A percentile compares a stretch with the other conserved stretches of the same genome.
Evolutionary conservation across 2,113 vertebrate genomes (phyloP).

Genomic region (Neogale vison): DNA sequence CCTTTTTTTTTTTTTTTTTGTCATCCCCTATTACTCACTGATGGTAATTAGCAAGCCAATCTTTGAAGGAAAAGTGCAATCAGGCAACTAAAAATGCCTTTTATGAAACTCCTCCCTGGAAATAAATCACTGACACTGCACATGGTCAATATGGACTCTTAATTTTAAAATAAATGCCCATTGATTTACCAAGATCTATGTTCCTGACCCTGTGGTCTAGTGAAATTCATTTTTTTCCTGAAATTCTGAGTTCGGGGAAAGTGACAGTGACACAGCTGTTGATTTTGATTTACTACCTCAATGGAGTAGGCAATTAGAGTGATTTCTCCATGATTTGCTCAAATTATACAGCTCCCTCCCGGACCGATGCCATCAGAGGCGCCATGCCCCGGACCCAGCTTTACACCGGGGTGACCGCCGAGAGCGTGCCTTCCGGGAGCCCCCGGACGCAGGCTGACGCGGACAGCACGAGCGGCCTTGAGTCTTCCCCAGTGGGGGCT

Average conservation of each 20-base stretch:
- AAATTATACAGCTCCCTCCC: constrained; percentile 35
- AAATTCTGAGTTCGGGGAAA: constrained; percentile 58
- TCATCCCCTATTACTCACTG: constrained; percentile 29
- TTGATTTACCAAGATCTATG: constrained; percentile 51
- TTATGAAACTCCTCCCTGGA: constrained; percentile 51
- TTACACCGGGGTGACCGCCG: constrained; percentile 57
- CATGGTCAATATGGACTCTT: constrained; percentile 57
- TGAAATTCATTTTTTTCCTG: constrained; percentile 62
- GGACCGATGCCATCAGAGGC: constrained; percentile 10
- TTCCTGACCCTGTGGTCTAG: constrained; percentile 11
- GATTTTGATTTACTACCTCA: constrained; percentile 53
- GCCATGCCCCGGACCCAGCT: constrained; percentile 20
- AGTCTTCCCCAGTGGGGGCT: constrained; percentile 42
- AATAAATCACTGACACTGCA: constrained; percentile 58
- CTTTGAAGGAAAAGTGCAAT: constrained; percentile 62
- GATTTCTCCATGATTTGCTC: constrained; percentile 68
- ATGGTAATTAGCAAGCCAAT: constrained; percentile 59
- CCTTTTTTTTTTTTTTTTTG: background rate
- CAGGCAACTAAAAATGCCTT: constrained; percentile 40
- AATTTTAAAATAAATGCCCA: constrained; percentile 69
- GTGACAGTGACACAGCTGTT: background rate
- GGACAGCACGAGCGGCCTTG: constrained; percentile 42
- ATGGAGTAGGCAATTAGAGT: constrained; percentile 49
- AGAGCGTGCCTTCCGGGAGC: constrained; percentile 47
- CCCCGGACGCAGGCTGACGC: constrained; percentile 32